phyloP scores from a whole-genome alignment of 2,113 vertebrate species.

The Cyanistes caeruleus region DNA sequence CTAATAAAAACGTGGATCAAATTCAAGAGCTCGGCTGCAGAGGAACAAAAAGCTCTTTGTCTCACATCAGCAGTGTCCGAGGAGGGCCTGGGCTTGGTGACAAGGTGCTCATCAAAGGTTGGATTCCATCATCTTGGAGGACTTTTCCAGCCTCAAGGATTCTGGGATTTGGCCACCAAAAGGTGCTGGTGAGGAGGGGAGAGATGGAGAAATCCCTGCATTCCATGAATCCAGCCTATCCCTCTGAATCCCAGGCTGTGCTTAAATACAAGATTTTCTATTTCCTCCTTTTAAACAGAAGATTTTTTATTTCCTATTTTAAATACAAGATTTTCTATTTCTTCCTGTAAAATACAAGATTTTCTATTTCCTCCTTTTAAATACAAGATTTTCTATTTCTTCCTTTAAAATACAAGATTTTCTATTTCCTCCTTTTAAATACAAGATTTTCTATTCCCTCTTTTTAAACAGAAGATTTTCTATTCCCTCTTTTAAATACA shows the following conservation, averaged over 20 bases:
- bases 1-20: not conserved
- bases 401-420: not conserved
- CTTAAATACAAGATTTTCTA: too few species aligned
- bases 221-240: not conserved
- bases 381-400: too few species aligned
- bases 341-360: too few species aligned
- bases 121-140: fast-evolving
- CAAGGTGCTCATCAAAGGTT: not conserved
- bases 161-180: fast-evolving
- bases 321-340: too few species aligned
- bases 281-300: too few species aligned
- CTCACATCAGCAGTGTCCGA: fast-evolving
- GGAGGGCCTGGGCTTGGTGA: not conserved
- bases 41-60: not conserved
- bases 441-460: too few species aligned
- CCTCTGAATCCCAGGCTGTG: too few species aligned
- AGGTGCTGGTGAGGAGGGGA: not conserved
- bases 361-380: too few species aligned
- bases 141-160: not conserved
- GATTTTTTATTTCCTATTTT: too few species aligned
- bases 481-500: too few species aligned
- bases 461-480: too few species aligned
- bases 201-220: not conserved
- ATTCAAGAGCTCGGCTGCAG: not conserved
- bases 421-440: constrained; percentile 12